Evolutionary conservation across 2,113 vertebrate species (phyloP).

Genomic region (Notarius lentiginosus): DNA sequence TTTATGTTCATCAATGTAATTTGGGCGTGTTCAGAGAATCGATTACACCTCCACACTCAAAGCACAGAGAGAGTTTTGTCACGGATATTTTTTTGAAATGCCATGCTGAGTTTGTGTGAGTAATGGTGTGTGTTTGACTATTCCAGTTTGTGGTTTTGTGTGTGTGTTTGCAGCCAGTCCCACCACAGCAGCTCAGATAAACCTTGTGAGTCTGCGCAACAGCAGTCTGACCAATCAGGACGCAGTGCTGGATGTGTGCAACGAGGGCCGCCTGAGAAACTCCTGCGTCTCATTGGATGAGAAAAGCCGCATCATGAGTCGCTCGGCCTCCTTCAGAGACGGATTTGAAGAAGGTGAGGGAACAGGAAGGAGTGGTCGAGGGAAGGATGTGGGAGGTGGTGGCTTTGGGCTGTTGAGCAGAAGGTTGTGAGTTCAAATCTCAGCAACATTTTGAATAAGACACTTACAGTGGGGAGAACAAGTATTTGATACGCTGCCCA

Average conservation of each 20-base stretch:
- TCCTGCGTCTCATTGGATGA: slow-evolving; percentile 97
- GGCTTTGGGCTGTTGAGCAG: neutral
- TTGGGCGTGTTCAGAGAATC: neutral
- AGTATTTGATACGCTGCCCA: too few species aligned
- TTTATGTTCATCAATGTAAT: too few species aligned
- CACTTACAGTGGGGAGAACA: too few species aligned
- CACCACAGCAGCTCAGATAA: slow-evolving; percentile 86
- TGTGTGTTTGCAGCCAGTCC: slow-evolving; percentile 72
- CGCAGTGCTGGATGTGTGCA: slow-evolving; percentile 78
- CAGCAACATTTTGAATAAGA: neutral
- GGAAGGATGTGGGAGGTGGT: neutral
- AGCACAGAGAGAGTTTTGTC: neutral
- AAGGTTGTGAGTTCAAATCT: neutral
- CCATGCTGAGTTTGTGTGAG: neutral
- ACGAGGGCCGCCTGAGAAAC: slow-evolving; percentile 88
- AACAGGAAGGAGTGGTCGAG: neutral
- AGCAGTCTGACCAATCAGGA: slow-evolving; percentile 94
- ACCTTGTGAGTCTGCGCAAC: slow-evolving; percentile 83
- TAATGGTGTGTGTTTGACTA: neutral
- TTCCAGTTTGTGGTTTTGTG: neutral
- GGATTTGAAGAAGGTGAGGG: slow-evolving; percentile 95
- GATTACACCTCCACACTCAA: neutral
- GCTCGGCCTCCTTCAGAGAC: slow-evolving; percentile 95
- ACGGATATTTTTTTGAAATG: neutral
- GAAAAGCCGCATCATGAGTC: slow-evolving; percentile 93